Evolutionary conservation across 2,797 vertebrate genomes (phyloP), one percentile per base, ranked within the genome.

Genomic region (Acipenser transmontanus): DNA sequence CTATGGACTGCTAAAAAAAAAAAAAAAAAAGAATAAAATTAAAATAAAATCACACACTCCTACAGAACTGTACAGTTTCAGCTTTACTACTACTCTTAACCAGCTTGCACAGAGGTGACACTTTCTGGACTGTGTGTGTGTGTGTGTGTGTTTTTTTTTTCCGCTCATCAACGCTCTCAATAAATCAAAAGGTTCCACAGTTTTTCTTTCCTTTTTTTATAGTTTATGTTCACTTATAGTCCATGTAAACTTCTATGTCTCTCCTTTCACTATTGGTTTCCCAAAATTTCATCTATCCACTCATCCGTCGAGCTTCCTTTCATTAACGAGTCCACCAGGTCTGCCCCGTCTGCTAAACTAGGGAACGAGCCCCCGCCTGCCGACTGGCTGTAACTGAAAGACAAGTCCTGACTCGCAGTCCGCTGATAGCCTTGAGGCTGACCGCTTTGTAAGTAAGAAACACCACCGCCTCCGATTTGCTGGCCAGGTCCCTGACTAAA

Each of bases 271-370:
- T 98, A 97, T 87, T 94, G 95, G 83, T 80, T 97, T 63, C 93
- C 88, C 73, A 98, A 99, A 80, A 99, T 89, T 84, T 98, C 95
- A 66, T 98, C 96, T 92, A 99, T 97, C 96, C 97, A 99, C 68
- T 95, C 96, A 7, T 98, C 95, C 51, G 91, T 91, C 0, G 95
- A 94, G 82, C 96, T 34, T 34, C 34, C 34, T 34, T 34, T 34
- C 4, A 34, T 34, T 34, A 34, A 34, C 34, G 34, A 34, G 34
- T 34, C 34, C 34, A 34, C 94, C 13, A 98, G 89, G 85, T 98
- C 96, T 0, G 85, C 72, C 4, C 93, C 82, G 52, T 99, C 97
- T 0, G 90, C 82, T 76, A 99, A 82, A 68, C 88, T 86, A 1
- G 97, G 4, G 34, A 34, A 98, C 1, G 93, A 82, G 11, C 87